A percentile compares a stretch with the other conserved stretches of the same genome.
These are phyloP conservation scores for Pogonomyrmex barbatus DNA, from an alignment of 1,140 invertebrate species.

Conservation along the genomic window DNA sequence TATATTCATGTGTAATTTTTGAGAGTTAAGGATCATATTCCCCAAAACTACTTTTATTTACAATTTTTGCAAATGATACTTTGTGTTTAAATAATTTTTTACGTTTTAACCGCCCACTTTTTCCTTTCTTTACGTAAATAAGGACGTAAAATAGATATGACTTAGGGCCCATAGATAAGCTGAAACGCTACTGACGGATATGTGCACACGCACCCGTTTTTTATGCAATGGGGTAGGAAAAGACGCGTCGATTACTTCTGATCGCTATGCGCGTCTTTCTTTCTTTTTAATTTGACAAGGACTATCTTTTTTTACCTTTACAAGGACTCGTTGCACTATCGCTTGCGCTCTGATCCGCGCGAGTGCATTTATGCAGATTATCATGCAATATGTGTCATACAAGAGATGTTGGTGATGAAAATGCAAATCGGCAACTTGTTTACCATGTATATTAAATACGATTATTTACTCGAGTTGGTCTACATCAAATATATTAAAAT, in stretches of 20 bases:
- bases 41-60: not conserved
- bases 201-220: not conserved
- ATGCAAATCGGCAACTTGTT: not conserved
- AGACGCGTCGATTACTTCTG: not conserved
- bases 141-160: not conserved
- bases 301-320: constrained; percentile 25
- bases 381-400: constrained; percentile 24
- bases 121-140: not conserved
- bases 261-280: constrained; percentile 25
- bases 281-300: constrained; percentile 46
- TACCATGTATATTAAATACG: not conserved
- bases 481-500: not conserved
- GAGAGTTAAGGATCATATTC: not conserved
- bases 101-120: not conserved
- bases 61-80: not conserved
- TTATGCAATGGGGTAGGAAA: not conserved
- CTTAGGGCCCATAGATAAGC: not conserved
- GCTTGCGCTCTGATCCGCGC: constrained; percentile 53
- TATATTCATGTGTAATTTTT: not conserved
- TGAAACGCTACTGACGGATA: not conserved
- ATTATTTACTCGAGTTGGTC: too few species aligned
- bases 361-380: constrained; percentile 54
- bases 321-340: constrained; percentile 34
- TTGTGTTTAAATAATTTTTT: not conserved
- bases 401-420: not conserved